These are phyloP conservation scores for Zaprionus africanus DNA, from an alignment of 1,140 invertebrate genomes.

Conservation along the genomic window DNA sequence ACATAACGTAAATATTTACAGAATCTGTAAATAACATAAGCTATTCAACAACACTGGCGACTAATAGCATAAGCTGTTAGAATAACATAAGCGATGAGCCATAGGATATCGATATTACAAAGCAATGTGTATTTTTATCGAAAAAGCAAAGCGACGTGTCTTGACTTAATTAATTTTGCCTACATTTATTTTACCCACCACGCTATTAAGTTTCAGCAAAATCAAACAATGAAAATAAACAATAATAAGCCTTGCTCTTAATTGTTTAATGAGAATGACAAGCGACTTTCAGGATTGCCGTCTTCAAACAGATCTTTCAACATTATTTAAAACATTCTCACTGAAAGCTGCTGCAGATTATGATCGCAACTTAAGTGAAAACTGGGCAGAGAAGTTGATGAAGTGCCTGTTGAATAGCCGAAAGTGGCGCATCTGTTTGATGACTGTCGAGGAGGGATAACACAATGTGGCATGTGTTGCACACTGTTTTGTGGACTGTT, in stretches of 20 bases:
- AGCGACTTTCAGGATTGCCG: too few species aligned
- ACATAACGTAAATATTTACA: too few species aligned
- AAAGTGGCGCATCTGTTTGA: slow-evolving; percentile 48
- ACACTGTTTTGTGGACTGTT: slow-evolving; percentile 3
- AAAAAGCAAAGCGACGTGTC: too few species aligned
- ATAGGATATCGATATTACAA: too few species aligned
- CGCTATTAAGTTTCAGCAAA: background rate
- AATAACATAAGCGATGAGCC: too few species aligned
- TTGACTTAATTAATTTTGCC: too few species aligned
- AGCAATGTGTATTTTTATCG: too few species aligned
- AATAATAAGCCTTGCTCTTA: too few species aligned
- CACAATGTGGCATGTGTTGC: slow-evolving; percentile 51
- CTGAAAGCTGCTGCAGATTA: background rate
- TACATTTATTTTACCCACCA: background rate
- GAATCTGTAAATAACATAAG: too few species aligned
- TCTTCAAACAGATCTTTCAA: background rate
- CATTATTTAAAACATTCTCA: background rate
- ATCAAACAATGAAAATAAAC: background rate
- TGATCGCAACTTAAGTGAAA: slow-evolving; percentile 8
- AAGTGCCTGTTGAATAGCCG: slow-evolving; percentile 16
- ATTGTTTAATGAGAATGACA: too few species aligned
- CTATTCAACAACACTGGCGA: too few species aligned
- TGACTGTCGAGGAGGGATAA: slow-evolving; percentile 16
- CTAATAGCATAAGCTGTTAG: too few species aligned
- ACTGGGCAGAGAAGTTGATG: background rate